Evolutionary conservation across 2,888 invertebrate genomes (phyloP).

Genomic region (Cheilosia grossa): DNA sequence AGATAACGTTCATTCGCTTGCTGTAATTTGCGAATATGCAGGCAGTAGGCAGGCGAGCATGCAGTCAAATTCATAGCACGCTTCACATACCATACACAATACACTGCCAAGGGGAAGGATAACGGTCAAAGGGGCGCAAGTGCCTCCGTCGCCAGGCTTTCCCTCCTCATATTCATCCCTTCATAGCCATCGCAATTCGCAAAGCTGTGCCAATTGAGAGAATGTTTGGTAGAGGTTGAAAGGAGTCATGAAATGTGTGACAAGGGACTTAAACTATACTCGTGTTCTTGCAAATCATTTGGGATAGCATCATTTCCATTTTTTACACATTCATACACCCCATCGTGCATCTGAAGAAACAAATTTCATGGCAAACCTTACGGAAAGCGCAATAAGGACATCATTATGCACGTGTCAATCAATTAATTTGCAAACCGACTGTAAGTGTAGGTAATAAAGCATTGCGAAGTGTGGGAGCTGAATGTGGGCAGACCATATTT

Average conservation of each 20-base stretch:
- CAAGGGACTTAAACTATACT: background rate
- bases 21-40: conserved; percentile 1
- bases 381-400: background rate
- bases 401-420: conserved; percentile 13
- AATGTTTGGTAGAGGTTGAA: background rate
- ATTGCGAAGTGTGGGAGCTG: no score
- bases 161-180: background rate
- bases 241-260: conserved; percentile 1
- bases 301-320: background rate
- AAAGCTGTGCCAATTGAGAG: background rate
- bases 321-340: background rate
- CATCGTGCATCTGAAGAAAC: background rate
- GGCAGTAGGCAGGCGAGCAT: no score
- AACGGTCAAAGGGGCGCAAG: background rate
- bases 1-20: background rate
- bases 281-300: background rate
- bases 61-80: background rate
- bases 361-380: background rate
- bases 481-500: no score
- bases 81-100: background rate
- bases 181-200: background rate
- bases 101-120: background rate
- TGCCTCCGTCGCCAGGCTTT: background rate
- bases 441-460: background rate
- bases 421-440: conserved; percentile 6